Conservation (phyloP, 2,888 invertebrate genomes). For the Hylaea fasciaria region DNA sequence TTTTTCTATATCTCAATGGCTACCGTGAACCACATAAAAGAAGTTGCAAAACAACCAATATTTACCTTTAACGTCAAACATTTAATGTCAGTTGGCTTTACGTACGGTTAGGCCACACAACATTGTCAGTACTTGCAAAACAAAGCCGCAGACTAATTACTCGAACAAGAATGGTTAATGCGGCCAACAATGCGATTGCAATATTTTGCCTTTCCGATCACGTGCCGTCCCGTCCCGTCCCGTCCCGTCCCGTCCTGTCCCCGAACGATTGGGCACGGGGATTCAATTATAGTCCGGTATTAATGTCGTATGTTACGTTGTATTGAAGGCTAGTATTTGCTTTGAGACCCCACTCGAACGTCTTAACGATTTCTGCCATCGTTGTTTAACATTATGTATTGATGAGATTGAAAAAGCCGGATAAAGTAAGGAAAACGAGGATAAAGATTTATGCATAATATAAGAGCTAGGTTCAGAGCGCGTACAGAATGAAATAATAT, state of each 20-base stretch:
- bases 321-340: conserved; percentile 2
- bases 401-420: no score
- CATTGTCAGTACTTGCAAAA: neutral
- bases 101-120: neutral
- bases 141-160: conserved; percentile 20
- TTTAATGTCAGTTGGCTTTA: neutral
- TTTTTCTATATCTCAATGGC: no score
- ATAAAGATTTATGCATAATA: no score
- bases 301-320: conserved; percentile 23
- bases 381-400: neutral
- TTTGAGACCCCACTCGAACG: neutral
- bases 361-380: neutral
- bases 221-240: conserved; percentile 25
- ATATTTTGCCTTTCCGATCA: conserved; percentile 29
- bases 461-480: no score
- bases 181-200: conserved; percentile 19
- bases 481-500: no score
- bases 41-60: no score
- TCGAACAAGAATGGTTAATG: conserved; percentile 15
- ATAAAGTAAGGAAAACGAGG: no score
- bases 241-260: conserved; percentile 22
- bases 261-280: conserved; percentile 28
- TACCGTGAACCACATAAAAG: no score
- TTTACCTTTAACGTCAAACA: no score
- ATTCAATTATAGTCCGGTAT: conserved; percentile 29